Evolutionary conservation across 2,888 invertebrate genomes (phyloP).

Genomic region (Coelinius sp.): DNA sequence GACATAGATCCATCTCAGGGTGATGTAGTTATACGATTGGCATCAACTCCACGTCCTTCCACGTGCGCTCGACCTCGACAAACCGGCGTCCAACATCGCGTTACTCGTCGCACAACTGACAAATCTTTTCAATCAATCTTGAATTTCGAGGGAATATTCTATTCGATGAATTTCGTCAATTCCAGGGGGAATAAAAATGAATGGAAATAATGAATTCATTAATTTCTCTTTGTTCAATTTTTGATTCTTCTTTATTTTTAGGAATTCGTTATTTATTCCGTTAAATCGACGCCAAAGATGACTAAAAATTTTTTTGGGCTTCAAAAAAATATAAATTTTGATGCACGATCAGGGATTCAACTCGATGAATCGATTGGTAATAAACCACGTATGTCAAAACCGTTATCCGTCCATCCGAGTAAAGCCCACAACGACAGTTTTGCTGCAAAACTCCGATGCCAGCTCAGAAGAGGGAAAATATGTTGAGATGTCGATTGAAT

Average conservation of each 20-base stretch:
- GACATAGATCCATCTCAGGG: neutral
- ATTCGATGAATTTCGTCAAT: too few relatives aligned
- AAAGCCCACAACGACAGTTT: neutral
- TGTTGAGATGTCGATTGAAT: neutral
- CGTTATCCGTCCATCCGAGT: neutral
- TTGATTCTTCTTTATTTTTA: too few relatives aligned
- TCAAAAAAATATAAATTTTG: too few relatives aligned
- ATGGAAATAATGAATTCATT: too few relatives aligned
- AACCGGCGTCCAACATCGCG: slow-evolving; percentile 13
- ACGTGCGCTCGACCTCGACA: neutral
- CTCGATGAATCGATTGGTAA: slow-evolving; percentile 36
- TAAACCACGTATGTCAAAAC: slow-evolving; percentile 28
- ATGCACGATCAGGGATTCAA: neutral
- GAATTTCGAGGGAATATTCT: too few relatives aligned
- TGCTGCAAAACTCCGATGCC: neutral
- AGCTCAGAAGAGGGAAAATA: neutral
- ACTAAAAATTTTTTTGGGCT: too few relatives aligned
- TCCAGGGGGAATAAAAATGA: too few relatives aligned
- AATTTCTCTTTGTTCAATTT: too few relatives aligned
- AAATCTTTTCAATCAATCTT: slow-evolving; percentile 14
- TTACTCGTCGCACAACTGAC: neutral
- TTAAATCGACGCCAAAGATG: too few relatives aligned
- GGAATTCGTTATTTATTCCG: too few relatives aligned
- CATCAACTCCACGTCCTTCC: neutral
- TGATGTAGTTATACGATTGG: neutral